Percentiles rank a stretch among this genome's conserved stretches.
These are phyloP conservation scores for Lasioglossum zephyrum DNA, from an alignment of 2,888 invertebrate genomes.

Conservation along the genomic window DNA sequence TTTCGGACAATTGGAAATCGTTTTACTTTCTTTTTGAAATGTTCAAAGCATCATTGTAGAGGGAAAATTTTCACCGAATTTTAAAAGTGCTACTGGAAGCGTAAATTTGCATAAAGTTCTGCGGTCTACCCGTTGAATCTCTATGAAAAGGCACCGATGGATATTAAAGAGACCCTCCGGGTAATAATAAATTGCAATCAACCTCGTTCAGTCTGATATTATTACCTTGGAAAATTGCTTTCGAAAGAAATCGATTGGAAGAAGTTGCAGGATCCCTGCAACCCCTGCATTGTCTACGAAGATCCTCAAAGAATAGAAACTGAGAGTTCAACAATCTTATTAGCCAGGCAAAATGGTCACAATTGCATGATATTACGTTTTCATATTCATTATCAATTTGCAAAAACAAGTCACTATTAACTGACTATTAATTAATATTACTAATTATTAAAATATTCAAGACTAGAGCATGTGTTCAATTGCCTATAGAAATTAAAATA, in stretches of 20 bases:
- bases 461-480: too few species aligned
- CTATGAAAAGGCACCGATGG: neutral
- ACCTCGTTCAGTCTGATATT: neutral
- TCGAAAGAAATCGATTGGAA: neutral
- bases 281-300: neutral
- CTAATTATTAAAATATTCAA: too few species aligned
- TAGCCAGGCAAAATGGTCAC: neutral
- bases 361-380: neutral
- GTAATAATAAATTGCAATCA: constrained; percentile 2
- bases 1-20: neutral
- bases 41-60: neutral
- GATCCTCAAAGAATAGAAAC: neutral
- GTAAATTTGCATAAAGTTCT: constrained; percentile 2
- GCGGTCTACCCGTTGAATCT: neutral
- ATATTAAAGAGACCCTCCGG: neutral
- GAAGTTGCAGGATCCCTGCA: neutral
- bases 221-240: neutral
- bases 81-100: too few species aligned
- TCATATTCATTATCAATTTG: neutral
- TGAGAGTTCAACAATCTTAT: neutral
- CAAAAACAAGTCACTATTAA: neutral
- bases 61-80: neutral
- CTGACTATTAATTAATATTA: too few species aligned
- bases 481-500: too few species aligned
- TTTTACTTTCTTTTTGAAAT: neutral